Percentiles rank a stretch among this genome's conserved stretches.
Evolutionary conservation across 2,113 vertebrate species (phyloP).

Genomic region (Cryptomyrus ogoouensis): DNA sequence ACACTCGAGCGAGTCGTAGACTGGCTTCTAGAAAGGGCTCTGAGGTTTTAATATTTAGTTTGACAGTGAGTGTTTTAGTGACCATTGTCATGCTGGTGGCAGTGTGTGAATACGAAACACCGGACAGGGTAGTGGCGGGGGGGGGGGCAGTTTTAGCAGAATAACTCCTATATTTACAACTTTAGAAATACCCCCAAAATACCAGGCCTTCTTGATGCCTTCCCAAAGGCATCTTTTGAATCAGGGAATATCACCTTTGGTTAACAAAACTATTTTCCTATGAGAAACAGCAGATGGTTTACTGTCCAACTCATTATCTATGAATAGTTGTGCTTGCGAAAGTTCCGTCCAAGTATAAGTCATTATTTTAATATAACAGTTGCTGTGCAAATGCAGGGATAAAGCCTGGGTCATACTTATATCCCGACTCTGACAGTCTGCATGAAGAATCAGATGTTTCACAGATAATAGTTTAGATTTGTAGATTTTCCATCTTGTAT

Average conservation of each 20-base stretch:
- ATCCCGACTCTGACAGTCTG: background rate
- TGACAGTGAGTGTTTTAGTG: slow-evolving; percentile 3
- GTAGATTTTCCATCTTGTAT: background rate
- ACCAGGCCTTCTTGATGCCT: background rate
- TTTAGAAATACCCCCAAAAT: background rate
- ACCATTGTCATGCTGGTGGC: slow-evolving; percentile 15
- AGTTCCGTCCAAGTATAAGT: background rate
- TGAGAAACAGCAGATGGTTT: background rate
- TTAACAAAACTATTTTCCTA: background rate
- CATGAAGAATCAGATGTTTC: background rate
- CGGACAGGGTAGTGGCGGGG: background rate
- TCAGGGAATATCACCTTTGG: background rate
- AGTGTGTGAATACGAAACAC: slow-evolving; percentile 11
- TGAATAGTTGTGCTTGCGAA: background rate
- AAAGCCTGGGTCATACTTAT: background rate
- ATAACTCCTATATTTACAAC: slow-evolving; percentile 4
- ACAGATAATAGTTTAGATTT: background rate
- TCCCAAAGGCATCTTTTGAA: background rate
- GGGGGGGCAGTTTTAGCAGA: slow-evolving; percentile 23
- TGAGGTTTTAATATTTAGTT: slow-evolving; percentile 30
- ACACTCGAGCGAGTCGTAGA: slow-evolving; percentile 14
- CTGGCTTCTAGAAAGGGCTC: background rate
- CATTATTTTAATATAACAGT: background rate
- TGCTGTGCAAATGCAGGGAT: background rate
- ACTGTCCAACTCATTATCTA: background rate